These are phyloP conservation scores for Anolis carolinensis DNA, from an alignment of 2,113 vertebrate genomes.

Conservation along the genomic window DNA sequence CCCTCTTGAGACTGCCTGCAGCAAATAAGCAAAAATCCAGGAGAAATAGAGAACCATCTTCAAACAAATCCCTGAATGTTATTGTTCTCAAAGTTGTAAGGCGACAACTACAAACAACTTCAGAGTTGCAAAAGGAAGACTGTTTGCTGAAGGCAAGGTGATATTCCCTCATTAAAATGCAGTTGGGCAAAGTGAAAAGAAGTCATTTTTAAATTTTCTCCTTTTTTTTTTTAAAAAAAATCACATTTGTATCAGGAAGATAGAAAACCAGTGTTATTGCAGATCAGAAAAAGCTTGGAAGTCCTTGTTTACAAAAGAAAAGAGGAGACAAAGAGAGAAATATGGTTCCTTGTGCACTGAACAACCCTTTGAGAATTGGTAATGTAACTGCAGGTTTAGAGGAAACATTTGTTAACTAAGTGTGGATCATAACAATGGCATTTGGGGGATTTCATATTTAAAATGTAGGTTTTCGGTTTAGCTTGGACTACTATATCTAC, in stretches of 20 bases:
- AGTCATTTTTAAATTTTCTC: slow-evolving; percentile 48
- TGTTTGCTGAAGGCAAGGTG: slow-evolving; percentile 70
- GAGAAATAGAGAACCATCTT: slow-evolving; percentile 45
- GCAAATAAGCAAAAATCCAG: slow-evolving; percentile 53
- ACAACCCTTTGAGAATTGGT: slow-evolving; percentile 40
- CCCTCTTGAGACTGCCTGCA: slow-evolving; percentile 47
- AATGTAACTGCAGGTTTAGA: slow-evolving; percentile 42
- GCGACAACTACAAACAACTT: slow-evolving; percentile 61
- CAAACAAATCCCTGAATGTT: slow-evolving; percentile 61
- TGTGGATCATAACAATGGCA: not conserved
- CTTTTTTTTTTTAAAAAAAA: too few species aligned
- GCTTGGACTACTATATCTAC: not conserved
- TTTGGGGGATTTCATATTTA: slow-evolving; percentile 6
- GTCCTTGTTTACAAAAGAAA: slow-evolving; percentile 50
- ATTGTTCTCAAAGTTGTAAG: slow-evolving; percentile 62
- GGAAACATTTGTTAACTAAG: slow-evolving; percentile 2
- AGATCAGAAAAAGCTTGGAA: slow-evolving; percentile 60
- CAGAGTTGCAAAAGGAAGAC: slow-evolving; percentile 60
- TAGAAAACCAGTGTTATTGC: slow-evolving; percentile 53
- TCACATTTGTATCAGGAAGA: slow-evolving; percentile 48
- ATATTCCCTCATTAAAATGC: slow-evolving; percentile 71
- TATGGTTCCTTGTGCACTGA: slow-evolving; percentile 6
- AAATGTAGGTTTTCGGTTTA: slow-evolving; percentile 3
- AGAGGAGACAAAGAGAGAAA: not conserved
- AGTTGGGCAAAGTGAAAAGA: slow-evolving; percentile 58